Conservation (phyloP, 2,888 invertebrate species). For the Hofmannophila pseudospretella region DNA sequence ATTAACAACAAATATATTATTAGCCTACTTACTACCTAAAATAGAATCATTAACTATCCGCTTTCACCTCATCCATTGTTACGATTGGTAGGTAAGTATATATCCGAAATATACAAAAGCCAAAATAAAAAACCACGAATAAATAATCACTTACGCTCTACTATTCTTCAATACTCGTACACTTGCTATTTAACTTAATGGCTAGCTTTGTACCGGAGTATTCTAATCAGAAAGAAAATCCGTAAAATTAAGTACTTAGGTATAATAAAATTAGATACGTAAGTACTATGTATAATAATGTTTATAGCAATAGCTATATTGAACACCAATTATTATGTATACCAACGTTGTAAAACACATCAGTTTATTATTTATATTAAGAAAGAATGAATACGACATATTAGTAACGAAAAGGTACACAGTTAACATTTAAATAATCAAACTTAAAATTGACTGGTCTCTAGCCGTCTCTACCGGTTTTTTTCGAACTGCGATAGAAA, state of each 20-base stretch:
- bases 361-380: too few species aligned
- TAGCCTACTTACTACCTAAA: conserved; percentile 9
- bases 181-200: not conserved
- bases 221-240: too few species aligned
- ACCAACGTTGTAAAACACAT: too few species aligned
- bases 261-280: too few species aligned
- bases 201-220: too few species aligned
- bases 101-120: conserved; percentile 12
- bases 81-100: too few species aligned
- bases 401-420: too few species aligned
- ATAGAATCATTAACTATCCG: conserved; percentile 15
- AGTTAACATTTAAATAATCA: not conserved
- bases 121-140: conserved; percentile 10
- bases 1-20: conserved; percentile 7
- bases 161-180: conserved; percentile 6
- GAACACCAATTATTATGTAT: too few species aligned
- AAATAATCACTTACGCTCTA: conserved; percentile 10
- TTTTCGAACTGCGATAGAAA: conserved; percentile 19
- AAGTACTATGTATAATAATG: too few species aligned
- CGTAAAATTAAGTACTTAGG: too few species aligned
- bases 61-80: conserved; percentile 22
- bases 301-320: too few species aligned
- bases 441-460: not conserved
- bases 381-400: too few species aligned
- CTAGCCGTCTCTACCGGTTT: conserved; percentile 6